Conservation (phyloP, 64 coral and sea anemone species). For the Orbicella faveolata region DNA sequence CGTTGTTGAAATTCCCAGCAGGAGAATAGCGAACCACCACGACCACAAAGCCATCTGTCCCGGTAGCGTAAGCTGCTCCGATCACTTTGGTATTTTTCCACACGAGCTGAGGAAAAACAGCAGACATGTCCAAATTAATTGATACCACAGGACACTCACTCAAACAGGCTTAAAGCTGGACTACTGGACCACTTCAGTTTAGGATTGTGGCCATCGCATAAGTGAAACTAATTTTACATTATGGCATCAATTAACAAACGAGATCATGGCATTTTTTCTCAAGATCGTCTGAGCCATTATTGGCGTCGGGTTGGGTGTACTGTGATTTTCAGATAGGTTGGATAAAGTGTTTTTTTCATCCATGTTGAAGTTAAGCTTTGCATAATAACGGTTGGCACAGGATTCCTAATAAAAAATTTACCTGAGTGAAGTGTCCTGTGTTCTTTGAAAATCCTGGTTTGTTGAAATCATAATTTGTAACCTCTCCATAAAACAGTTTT, state of each 20-base stretch:
- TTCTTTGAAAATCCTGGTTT: constrained; percentile 63
- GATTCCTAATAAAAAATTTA: background rate
- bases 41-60: background rate
- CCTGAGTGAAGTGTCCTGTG: constrained; percentile 79
- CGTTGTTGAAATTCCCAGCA: background rate
- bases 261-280: too few species aligned
- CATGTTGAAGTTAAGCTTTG: too few species aligned
- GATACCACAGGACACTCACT: background rate
- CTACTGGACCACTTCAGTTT: background rate
- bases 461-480: constrained; percentile 54
- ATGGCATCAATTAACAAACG: too few species aligned
- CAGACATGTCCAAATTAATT: background rate
- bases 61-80: background rate
- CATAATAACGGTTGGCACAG: too few species aligned
- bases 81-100: constrained; percentile 23
- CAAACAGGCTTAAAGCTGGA: background rate
- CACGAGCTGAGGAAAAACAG: background rate
- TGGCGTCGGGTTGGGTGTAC: too few species aligned
- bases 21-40: constrained; percentile 22
- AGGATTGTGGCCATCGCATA: too few species aligned
- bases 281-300: too few species aligned
- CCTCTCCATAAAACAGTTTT: constrained; percentile 54
- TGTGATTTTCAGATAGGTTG: too few species aligned
- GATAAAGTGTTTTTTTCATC: too few species aligned
- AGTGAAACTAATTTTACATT: too few species aligned